phyloP scores from a whole-genome alignment of 2,797 vertebrate species.

The Sparus aurata region DNA sequence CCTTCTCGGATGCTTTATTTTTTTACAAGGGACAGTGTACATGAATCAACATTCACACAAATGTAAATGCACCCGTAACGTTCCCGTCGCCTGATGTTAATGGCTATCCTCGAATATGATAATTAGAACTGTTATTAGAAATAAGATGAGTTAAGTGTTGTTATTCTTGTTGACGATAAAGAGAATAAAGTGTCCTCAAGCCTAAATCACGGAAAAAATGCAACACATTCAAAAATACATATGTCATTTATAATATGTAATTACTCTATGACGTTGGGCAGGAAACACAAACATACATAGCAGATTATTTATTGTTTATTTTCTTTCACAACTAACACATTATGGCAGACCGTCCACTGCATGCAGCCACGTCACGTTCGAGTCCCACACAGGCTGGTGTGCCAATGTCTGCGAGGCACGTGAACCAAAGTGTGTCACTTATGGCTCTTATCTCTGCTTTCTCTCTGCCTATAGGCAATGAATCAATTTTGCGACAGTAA shows the following conservation, averaged over 20 bases:
- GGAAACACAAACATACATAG: background rate
- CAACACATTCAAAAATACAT: background rate
- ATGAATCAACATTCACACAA: no score
- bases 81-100: no score
- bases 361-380: no score
- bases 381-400: background rate
- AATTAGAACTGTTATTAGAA: no score
- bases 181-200: background rate
- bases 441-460: background rate
- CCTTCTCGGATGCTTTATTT: no score
- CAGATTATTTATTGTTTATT: background rate
- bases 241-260: background rate
- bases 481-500: background rate
- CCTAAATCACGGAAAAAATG: background rate
- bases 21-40: no score
- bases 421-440: background rate
- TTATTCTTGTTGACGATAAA: constrained; percentile 9
- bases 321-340: background rate
- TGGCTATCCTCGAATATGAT: no score
- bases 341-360: background rate
- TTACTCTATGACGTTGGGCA: background rate
- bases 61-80: no score
- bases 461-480: background rate
- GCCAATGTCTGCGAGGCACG: background rate
- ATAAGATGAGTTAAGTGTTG: background rate